Conservation (phyloP, 2,797 vertebrate species). For the Eutrigla gurnardus region DNA sequence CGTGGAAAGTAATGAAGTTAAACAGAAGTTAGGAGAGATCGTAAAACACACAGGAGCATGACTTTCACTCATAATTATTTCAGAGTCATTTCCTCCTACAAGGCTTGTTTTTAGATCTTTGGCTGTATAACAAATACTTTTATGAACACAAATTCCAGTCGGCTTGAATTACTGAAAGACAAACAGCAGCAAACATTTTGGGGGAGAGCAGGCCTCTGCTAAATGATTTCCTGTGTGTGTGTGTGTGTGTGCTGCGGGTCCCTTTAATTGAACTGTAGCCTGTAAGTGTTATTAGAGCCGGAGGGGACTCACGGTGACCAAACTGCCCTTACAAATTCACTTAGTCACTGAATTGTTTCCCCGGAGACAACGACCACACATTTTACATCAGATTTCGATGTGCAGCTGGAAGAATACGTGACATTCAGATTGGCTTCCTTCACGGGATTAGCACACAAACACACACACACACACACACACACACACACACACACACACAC, state of each 20-base stretch:
- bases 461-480: too few species aligned
- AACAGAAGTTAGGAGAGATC: conserved; percentile 13
- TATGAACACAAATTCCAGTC: background rate
- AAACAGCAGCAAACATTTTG: background rate
- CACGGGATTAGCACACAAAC: conserved; percentile 69
- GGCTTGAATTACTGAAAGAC: background rate
- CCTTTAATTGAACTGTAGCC: conserved; percentile 8
- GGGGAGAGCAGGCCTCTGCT: background rate
- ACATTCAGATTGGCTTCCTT: conserved; percentile 72
- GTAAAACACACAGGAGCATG: conserved; percentile 4
- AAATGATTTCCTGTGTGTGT: conserved; percentile 12
- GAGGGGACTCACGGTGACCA: conserved; percentile 20
- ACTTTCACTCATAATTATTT: background rate
- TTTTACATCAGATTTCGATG: conserved; percentile 66
- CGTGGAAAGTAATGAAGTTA: conserved; percentile 4
- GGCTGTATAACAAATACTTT: background rate
- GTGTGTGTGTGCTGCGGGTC: background rate
- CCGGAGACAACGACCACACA: conserved; percentile 45
- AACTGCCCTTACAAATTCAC: conserved; percentile 29
- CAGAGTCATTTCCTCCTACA: background rate
- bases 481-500: too few species aligned
- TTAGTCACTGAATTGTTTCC: conserved; percentile 61
- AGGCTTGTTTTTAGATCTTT: background rate
- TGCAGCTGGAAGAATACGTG: conserved; percentile 66
- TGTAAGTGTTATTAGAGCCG: conserved; percentile 13